Evolutionary conservation across 2,113 vertebrate species (phyloP).

Genomic region (Ageneiosus marmoratus): DNA sequence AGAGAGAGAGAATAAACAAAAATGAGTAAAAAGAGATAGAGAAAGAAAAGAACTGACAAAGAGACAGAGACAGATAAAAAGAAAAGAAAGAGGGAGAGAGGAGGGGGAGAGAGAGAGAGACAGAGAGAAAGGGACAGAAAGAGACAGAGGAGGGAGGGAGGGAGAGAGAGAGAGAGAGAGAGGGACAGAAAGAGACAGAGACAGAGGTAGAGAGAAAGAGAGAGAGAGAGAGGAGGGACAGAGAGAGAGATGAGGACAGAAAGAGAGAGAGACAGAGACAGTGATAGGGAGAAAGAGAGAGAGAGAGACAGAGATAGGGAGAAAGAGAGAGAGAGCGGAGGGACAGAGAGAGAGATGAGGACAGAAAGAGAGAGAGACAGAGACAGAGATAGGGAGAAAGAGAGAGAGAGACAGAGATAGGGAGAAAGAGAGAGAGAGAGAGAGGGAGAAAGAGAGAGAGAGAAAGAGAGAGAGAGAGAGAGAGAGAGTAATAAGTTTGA

Average conservation of each 20-base stretch:
- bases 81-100: neutral
- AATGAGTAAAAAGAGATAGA: no score
- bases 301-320: neutral
- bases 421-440: neutral
- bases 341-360: neutral
- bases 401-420: neutral
- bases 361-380: neutral
- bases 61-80: no score
- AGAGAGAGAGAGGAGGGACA: neutral
- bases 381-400: neutral
- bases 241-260: neutral
- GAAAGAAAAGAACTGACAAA: no score
- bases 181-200: neutral
- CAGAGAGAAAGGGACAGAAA: neutral
- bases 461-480: neutral
- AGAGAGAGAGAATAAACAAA: rapidly evolving
- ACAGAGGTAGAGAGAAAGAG: neutral
- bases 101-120: no score
- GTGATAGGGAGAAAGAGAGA: neutral
- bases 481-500: no score
- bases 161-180: neutral
- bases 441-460: neutral
- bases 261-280: neutral
- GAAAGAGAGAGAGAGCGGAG: neutral
- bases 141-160: no score